Percentiles rank a stretch among this genome's conserved stretches.
Conservation (phyloP, 2,888 invertebrate genomes). For the Drosophila paramelanica region DNA sequence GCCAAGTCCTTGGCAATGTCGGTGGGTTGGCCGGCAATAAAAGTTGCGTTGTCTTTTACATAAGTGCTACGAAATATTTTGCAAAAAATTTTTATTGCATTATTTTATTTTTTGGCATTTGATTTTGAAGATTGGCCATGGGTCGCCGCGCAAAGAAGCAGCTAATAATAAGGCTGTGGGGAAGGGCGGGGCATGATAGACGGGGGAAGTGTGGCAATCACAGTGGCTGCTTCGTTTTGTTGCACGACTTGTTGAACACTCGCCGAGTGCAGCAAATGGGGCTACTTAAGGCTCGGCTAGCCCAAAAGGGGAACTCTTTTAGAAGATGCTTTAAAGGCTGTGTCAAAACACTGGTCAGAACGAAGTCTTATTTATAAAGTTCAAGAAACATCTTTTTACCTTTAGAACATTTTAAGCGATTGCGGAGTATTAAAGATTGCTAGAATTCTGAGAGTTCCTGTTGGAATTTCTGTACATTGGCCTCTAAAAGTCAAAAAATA, state of each 20-base stretch:
- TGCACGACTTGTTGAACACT: slow-evolving; percentile 52
- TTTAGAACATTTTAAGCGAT: too few species aligned
- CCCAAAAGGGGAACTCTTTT: background rate
- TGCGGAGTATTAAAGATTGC: too few species aligned
- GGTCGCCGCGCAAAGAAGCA: slow-evolving; percentile 33
- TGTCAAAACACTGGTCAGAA: background rate
- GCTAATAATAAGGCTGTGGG: slow-evolving; percentile 38
- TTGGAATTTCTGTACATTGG: too few species aligned
- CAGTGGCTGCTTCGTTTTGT: slow-evolving; percentile 23
- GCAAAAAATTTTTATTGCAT: slow-evolving; percentile 61
- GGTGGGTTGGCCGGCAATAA: slow-evolving; percentile 53
- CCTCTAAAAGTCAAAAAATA: too few species aligned
- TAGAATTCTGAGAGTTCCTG: too few species aligned
- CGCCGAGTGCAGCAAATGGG: slow-evolving; percentile 26
- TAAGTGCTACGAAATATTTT: slow-evolving; percentile 49
- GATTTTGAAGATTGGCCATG: slow-evolving; percentile 48
- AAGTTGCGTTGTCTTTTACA: slow-evolving; percentile 59
- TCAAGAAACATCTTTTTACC: background rate
- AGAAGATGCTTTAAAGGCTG: background rate
- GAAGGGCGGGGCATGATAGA: background rate
- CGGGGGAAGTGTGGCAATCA: slow-evolving; percentile 27
- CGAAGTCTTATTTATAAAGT: background rate
- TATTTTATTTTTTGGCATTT: slow-evolving; percentile 60
- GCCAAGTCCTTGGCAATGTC: slow-evolving; percentile 13
- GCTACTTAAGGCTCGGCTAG: slow-evolving; percentile 27